Evolutionary conservation across 1,140 invertebrate genomes (phyloP), one percentile per base, ranked within the genome.

Genomic region (Achroia grisella): DNA sequence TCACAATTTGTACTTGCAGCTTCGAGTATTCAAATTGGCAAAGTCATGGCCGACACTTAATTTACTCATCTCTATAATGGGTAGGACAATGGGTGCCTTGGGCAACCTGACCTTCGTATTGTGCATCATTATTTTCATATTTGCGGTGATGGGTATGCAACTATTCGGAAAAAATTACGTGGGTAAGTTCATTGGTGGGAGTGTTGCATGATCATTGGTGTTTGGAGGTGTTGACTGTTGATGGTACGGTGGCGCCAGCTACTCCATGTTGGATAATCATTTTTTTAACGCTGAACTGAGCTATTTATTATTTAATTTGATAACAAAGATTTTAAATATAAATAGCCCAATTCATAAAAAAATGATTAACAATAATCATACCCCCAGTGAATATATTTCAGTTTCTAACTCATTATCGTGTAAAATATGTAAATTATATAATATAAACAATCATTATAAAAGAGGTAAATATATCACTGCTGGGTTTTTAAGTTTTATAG

Each of bases 11-110:
- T 81, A 81, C 64, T 89, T 90, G 66, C 89, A 98, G 96, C 89
- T 98, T 66, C 91, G 97, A 89, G 96, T 98, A 73, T 98, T 98
- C 89, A 98, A 98, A 91, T 89, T 98, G 80, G 97, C 97, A 48
- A 98, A 98, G 87, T 98, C 97, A 40, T 98, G 97, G 97, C 96
- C 95, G 57, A 98, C 97, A 55, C 89, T 98, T 71, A 98, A 98
- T 89, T 91, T 98, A 88, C 90, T 98, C 62, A 98, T 98, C 76
- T 97, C 96, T 61, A 98, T 98, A 82, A 98, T 98, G 93, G 97
- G 95, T 53, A 92, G 95, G 88, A 98, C 97, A 17, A 94, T 98
- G 88, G 96, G 97, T 68, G 97, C 97, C 66, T 90, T 98, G 83
- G 97, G 96, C 89, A 98, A 98, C 89, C 88, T 98, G 79, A 97